phyloP scores from a whole-genome alignment of 1,140 invertebrate genomes.

The Cotesia typhae region DNA sequence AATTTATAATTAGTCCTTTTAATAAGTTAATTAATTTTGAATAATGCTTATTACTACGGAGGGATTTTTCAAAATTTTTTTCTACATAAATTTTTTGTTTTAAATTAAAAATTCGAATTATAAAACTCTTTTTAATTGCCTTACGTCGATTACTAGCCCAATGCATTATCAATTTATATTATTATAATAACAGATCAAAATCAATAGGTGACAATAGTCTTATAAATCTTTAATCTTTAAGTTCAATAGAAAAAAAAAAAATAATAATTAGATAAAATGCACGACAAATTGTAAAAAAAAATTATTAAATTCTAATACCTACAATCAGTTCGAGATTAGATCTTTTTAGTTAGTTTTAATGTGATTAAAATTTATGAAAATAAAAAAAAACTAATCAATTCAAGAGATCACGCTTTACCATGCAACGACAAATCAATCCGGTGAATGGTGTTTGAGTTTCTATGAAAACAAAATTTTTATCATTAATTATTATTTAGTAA shows the following conservation, averaged over 20 bases:
- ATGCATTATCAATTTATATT: no score
- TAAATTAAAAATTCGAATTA: neutral
- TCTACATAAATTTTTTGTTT: neutral
- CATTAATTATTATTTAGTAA: no score
- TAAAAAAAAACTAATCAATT: constrained; percentile 17
- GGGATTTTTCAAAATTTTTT: constrained; percentile 40
- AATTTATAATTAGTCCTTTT: constrained; percentile 9
- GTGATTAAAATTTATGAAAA: neutral
- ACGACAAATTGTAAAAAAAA: neutral
- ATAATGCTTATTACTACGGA: constrained; percentile 41
- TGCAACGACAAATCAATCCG: constrained; percentile 16
- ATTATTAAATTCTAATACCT: constrained; percentile 10
- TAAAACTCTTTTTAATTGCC: neutral
- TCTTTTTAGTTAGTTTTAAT: constrained; percentile 17
- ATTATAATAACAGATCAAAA: neutral
- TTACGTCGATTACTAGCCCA: neutral
- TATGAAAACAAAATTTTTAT: no score
- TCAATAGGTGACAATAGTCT: neutral
- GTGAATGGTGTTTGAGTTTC: neutral
- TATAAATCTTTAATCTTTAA: neutral
- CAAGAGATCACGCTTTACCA: constrained; percentile 18
- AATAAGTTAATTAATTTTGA: neutral
- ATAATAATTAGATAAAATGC: neutral
- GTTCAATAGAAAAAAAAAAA: constrained; percentile 15
- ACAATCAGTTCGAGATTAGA: constrained; percentile 16